Evolutionary conservation across 2,113 vertebrate genomes (phyloP).

Genomic region (Meles meles): DNA sequence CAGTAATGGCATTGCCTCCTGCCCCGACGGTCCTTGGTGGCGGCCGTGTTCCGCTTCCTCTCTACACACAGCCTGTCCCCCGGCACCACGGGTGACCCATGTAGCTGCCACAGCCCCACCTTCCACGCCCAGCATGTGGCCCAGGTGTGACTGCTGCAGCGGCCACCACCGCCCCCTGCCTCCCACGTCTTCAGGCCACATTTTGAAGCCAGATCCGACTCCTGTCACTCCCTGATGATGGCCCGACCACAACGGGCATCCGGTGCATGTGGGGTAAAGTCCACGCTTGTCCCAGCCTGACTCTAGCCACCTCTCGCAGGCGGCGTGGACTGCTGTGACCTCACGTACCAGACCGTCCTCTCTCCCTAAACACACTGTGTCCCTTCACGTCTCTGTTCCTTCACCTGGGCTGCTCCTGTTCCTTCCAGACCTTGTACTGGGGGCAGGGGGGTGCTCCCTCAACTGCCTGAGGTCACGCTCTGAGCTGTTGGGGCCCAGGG

Average conservation of each 20-base stretch:
- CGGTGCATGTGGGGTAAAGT: rapidly evolving
- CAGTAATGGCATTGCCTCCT: not conserved
- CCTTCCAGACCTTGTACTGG: rapidly evolving
- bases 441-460: too few species aligned
- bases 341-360: not conserved
- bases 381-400: not conserved
- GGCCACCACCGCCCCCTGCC: not conserved
- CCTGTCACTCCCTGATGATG: not conserved
- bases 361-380: not conserved
- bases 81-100: rapidly evolving
- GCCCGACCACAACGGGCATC: not conserved
- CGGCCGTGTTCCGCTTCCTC: not conserved
- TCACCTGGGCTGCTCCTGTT: not conserved
- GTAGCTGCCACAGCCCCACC: not conserved
- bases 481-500: not conserved
- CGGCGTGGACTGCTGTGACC: not conserved
- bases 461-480: rapidly evolving
- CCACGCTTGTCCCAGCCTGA: not conserved
- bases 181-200: not conserved
- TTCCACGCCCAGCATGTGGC: not conserved
- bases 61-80: not conserved
- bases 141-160: not conserved
- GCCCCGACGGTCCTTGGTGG: not conserved
- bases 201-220: not conserved
- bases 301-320: not conserved